Base-by-base conservation (phyloP, 2,888 invertebrate species). In the Trichogramma dendrolimi region DNA sequence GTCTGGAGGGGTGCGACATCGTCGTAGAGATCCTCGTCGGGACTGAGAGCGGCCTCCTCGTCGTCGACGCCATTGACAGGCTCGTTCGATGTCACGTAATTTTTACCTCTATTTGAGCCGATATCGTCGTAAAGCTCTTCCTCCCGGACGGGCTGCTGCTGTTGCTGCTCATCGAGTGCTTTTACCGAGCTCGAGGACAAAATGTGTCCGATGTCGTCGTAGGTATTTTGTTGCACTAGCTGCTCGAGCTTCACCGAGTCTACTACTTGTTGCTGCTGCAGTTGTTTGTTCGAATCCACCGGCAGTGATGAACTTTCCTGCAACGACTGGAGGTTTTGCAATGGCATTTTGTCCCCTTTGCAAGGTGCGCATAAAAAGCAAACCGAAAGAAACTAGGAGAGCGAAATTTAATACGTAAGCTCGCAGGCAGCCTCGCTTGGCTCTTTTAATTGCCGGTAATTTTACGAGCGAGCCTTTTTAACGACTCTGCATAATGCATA, bases 1-100 rank as follows among this genome's bases (percentile, higher is more conserved):
- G 47, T 43, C 41, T 10, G 8, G 10, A 55, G 43, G 0, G 67
- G 69, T 2, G 69, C 72, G 4, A 72, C 69, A 54, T 73, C 72
- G 53, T 73, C 73, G 62, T 73, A 73, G 4, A 53, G 64, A 42
- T 69, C 68, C 39, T 62, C 67, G 51, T 68, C 63, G 1, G 39
- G 49, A 3, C 27, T 27, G 27, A 27, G 5, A 57, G 54, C 14
- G 4, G 27, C 38, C 11, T 10, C 14, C 6, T 2, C 1, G 4
- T 46, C 64, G 44, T 61, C 60, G 27, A 27, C 2, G 27, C 27
- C 3, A 27, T 27, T 27, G 27, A 27, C 39, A 60, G 10, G 38
- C 27, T 39, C 8, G 38, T 3, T 41, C 41, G 10, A 40, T 2
- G 10, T 6, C 11, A 4, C 10, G 6, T 6, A 10, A 11, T 38